Conservation (phyloP, 2,113 vertebrate genomes). For the Ailurus styani region DNA sequence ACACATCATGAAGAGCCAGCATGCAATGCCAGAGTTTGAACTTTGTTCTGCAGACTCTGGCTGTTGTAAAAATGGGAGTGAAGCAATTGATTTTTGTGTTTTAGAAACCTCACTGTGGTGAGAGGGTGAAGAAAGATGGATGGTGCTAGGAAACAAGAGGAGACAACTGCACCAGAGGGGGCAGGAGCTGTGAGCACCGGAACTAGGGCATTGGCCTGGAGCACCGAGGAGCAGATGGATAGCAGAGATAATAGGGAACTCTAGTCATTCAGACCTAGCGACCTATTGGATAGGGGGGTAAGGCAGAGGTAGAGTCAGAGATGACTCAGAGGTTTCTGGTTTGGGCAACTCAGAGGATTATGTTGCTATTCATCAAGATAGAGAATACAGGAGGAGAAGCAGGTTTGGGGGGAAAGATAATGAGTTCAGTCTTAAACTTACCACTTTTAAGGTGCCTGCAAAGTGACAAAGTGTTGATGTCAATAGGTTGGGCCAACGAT, state of each 20-base stretch:
- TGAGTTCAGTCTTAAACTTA: slow-evolving; percentile 37
- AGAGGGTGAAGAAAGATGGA: neutral
- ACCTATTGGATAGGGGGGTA: slow-evolving; percentile 7
- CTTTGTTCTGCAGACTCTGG: neutral
- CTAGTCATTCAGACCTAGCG: neutral
- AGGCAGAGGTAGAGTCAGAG: slow-evolving; percentile 18
- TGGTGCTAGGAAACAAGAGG: neutral
- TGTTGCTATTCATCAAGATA: slow-evolving; percentile 53
- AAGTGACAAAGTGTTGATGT: slow-evolving; percentile 3
- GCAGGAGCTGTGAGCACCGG: neutral
- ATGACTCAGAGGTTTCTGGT: slow-evolving; percentile 65
- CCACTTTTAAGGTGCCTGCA: neutral
- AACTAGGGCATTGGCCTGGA: neutral
- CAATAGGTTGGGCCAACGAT: neutral
- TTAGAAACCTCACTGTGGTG: neutral
- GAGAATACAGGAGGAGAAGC: slow-evolving; percentile 45
- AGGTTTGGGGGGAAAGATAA: slow-evolving; percentile 29
- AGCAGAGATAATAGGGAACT: neutral
- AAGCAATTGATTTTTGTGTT: neutral
- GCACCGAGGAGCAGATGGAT: neutral
- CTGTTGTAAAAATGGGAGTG: neutral
- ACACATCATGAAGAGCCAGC: neutral
- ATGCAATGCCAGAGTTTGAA: neutral
- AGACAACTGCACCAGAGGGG: neutral
- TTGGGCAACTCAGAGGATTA: slow-evolving; percentile 60